A percentile compares a stretch with the other conserved stretches of the same genome.
These are phyloP conservation scores for Mesodorylaimus sp. DNA, from an alignment of 2,888 invertebrate species.

Conservation along the genomic window DNA sequence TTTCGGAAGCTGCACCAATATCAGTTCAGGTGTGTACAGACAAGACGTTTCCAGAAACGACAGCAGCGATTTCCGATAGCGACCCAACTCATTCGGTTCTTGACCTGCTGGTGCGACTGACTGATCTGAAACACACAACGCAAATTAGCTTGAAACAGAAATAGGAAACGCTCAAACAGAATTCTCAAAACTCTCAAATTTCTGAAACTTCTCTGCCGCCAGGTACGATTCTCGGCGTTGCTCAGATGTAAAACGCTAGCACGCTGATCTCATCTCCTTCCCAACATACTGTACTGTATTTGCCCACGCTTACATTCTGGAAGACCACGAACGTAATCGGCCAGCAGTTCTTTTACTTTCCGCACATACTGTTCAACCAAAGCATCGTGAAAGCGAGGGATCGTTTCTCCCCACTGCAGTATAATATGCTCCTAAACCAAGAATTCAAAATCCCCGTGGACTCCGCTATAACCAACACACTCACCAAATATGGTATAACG, in stretches of 20 bases:
- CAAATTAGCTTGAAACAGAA: too few species aligned
- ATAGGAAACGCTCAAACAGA: too few species aligned
- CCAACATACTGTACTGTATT: too few species aligned
- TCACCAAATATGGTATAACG: constrained; percentile 66
- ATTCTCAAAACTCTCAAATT: too few species aligned
- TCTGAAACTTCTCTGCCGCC: too few species aligned
- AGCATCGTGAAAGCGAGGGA: constrained; percentile 68
- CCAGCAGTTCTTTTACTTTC: constrained; percentile 37
- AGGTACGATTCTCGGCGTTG: too few species aligned
- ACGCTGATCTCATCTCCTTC: too few species aligned
- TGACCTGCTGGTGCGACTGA: constrained; percentile 30
- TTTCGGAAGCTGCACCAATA: constrained; percentile 64
- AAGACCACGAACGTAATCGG: constrained; percentile 31
- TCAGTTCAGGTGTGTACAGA: constrained; percentile 64
- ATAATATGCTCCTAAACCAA: constrained; percentile 61
- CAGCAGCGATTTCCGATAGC: constrained; percentile 46
- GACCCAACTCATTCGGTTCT: constrained; percentile 39
- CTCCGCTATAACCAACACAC: constrained; percentile 16
- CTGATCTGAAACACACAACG: constrained; percentile 26
- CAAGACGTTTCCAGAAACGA: constrained; percentile 60
- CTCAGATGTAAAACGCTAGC: too few species aligned
- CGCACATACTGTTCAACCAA: constrained; percentile 72
- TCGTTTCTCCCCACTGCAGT: constrained; percentile 64
- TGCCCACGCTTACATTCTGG: constrained; percentile 27
- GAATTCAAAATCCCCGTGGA: neutral